phyloP scores from a whole-genome alignment of 2,888 invertebrate species.

The Agonopterix heracliana region DNA sequence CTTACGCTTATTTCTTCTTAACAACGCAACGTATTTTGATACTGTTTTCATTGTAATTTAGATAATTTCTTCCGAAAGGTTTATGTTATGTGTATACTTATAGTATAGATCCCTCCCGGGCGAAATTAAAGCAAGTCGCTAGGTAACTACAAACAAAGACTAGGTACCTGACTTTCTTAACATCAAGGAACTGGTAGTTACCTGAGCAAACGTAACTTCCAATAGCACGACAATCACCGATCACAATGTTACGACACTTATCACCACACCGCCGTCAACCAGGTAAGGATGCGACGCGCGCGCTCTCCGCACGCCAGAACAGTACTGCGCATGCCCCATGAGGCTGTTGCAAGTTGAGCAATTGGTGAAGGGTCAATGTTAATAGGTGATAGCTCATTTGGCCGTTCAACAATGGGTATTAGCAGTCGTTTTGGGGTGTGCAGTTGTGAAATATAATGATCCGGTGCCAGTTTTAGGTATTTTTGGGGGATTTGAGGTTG shows the following conservation, averaged over 20 bases:
- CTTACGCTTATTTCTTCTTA: no score
- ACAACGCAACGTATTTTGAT: no score
- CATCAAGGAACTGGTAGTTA: neutral
- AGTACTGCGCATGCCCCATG: conserved; percentile 5
- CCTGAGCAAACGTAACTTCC: neutral
- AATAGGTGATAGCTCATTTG: conserved; percentile 4
- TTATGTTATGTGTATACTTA: no score
- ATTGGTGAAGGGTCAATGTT: conserved; percentile 12
- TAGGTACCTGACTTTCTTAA: no score
- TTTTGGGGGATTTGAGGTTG: neutral
- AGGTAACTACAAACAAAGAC: no score
- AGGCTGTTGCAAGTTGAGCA: conserved; percentile 4
- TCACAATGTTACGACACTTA: conserved; percentile 5
- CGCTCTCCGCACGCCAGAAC: conserved; percentile 1
- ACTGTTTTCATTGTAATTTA: no score
- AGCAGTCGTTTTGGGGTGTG: no score
- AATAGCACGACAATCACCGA: neutral
- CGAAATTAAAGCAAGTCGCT: no score
- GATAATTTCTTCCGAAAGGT: no score
- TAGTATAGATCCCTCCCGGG: no score
- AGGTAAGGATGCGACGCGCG: conserved; percentile 3
- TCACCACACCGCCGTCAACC: conserved; percentile 6
- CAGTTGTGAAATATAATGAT: no score
- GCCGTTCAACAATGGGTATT: neutral
- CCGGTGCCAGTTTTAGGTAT: neutral